phyloP scores from a whole-genome alignment of 2,797 vertebrate genomes.

The Clarias laeviceps region DNA sequence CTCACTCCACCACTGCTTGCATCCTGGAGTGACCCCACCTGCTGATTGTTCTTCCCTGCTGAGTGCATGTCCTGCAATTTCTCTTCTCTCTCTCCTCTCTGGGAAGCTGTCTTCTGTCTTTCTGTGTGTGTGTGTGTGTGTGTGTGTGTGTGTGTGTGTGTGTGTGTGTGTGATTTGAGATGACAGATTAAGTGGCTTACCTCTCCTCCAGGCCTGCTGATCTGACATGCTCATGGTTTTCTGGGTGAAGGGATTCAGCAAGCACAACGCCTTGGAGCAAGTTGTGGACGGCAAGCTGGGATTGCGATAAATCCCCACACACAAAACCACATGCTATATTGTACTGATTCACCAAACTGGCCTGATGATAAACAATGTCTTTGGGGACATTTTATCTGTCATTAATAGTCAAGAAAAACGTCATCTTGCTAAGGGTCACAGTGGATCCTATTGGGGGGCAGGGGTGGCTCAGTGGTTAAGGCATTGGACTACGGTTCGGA shows the following conservation, averaged over 20 bases:
- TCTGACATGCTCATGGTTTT: constrained; percentile 35
- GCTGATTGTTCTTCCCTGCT: background rate
- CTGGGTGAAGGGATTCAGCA: constrained; percentile 28
- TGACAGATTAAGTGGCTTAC: constrained; percentile 78
- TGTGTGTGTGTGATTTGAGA: constrained; percentile 66
- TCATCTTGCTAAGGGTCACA: background rate
- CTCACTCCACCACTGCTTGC: background rate
- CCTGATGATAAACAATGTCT: background rate
- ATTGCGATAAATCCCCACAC: background rate
- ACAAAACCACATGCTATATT: background rate
- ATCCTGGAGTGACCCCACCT: constrained; percentile 19
- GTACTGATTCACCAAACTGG: background rate
- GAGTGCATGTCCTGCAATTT: constrained; percentile 8
- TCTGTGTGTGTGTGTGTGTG: no score
- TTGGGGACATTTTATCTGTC: background rate
- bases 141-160: no score
- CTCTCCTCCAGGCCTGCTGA: constrained; percentile 65
- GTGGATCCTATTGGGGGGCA: background rate
- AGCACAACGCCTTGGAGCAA: background rate
- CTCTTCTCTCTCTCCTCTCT: constrained; percentile 15
- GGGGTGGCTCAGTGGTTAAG: no score
- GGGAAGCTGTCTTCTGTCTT: constrained; percentile 62
- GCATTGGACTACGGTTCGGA: no score
- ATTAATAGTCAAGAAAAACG: background rate
- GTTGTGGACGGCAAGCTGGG: background rate